Conservation (phyloP, 1,140 invertebrate species). For the Drosophila kepulauana region DNA sequence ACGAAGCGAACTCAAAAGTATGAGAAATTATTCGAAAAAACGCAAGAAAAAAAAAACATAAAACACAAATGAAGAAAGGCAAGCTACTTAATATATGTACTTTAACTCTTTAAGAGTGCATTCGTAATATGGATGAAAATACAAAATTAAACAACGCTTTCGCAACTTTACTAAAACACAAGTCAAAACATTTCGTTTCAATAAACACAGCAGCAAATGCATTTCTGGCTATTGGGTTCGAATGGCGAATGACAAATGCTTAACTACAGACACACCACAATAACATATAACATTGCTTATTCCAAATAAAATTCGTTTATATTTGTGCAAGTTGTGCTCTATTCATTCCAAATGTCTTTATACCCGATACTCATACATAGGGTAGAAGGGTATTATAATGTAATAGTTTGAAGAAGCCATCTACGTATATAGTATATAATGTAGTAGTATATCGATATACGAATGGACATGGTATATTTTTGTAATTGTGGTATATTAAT, state of each 20-base stretch:
- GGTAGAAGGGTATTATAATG: no score
- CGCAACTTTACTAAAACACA: conserved; percentile 56
- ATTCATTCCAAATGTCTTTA: background rate
- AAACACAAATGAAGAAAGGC: conserved; percentile 8
- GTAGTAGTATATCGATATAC: no score
- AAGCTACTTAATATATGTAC: conserved; percentile 28
- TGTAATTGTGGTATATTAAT: no score
- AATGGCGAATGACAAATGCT: background rate
- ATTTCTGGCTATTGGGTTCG: background rate
- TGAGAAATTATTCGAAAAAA: conserved; percentile 29
- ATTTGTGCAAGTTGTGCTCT: conserved; percentile 1
- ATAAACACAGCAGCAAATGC: background rate
- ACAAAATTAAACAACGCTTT: conserved; percentile 53
- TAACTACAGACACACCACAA: background rate
- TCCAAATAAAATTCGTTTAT: conserved; percentile 3
- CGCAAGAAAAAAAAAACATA: no score
- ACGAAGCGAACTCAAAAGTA: conserved; percentile 17
- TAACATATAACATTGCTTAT: conserved; percentile 3
- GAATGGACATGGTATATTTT: no score
- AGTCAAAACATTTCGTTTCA: background rate
- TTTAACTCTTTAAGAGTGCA: conserved; percentile 54
- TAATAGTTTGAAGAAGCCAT: no score
- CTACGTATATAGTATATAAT: no score
- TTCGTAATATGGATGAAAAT: conserved; percentile 48
- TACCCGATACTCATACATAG: no score